phyloP scores from a whole-genome alignment of 2,888 invertebrate genomes.

The Lucinisca nassula region DNA sequence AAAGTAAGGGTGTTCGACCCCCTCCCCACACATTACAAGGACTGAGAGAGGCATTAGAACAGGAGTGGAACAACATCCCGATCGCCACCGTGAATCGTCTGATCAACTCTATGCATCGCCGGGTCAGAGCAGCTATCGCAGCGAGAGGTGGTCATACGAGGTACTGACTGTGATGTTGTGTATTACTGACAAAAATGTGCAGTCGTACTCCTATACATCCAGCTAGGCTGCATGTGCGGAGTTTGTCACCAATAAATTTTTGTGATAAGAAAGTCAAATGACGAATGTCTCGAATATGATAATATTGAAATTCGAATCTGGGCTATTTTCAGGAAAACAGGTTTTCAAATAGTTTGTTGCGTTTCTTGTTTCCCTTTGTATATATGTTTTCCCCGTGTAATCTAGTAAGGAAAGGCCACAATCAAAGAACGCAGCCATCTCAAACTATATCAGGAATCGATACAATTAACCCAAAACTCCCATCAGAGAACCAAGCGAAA shows the following conservation, averaged over 20 bases:
- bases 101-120: conserved; percentile 5
- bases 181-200: not conserved
- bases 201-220: not conserved
- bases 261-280: not conserved
- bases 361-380: not conserved
- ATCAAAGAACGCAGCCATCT: too few species aligned
- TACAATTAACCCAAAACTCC: too few species aligned
- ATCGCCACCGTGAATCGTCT: not conserved
- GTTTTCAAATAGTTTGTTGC: not conserved
- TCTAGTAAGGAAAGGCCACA: too few species aligned
- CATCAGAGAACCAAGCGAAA: too few species aligned
- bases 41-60: not conserved
- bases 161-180: conserved; percentile 3
- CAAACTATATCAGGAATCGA: too few species aligned
- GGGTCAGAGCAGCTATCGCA: not conserved
- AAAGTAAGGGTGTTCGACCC: not conserved
- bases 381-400: too few species aligned
- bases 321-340: not conserved
- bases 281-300: too few species aligned
- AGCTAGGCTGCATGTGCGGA: too few species aligned
- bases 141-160: conserved; percentile 17
- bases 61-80: conserved; percentile 21
- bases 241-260: not conserved
- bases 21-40: not conserved
- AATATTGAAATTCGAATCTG: too few species aligned